Evolutionary conservation across 2,113 vertebrate genomes (phyloP).

Genomic region (Ibidorhyncha struthersii): DNA sequence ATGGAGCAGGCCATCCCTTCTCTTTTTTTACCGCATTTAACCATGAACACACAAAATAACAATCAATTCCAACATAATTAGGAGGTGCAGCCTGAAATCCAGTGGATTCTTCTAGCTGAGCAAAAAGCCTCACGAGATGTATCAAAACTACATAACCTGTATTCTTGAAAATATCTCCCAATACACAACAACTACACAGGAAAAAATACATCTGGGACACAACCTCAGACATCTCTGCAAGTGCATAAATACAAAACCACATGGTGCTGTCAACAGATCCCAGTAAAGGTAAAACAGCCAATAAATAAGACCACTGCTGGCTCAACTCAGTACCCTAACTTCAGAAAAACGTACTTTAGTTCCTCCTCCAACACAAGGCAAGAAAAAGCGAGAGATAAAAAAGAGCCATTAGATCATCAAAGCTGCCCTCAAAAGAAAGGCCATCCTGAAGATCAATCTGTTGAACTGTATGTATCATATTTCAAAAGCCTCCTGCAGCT

Average conservation of each 20-base stretch:
- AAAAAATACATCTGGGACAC: not conserved
- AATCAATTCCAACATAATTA: not conserved
- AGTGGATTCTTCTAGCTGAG: not conserved
- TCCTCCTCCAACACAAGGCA: not conserved
- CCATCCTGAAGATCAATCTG: not conserved
- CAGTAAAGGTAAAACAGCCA: not conserved
- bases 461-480: not conserved
- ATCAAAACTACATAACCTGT: not conserved
- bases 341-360: not conserved
- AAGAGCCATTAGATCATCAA: not conserved
- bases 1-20: not conserved
- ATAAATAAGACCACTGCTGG: not conserved
- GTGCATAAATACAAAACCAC: not conserved
- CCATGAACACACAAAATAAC: not conserved
- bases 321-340: not conserved
- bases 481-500: slow-evolving; percentile 43
- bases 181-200: not conserved
- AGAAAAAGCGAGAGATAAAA: not conserved
- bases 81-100: not conserved
- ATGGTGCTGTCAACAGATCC: not conserved
- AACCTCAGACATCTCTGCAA: not conserved
- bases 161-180: not conserved
- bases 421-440: not conserved
- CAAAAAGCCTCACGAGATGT: not conserved
- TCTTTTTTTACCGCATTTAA: not conserved